phyloP scores from a whole-genome alignment of 2,888 invertebrate species.

The Netelia fuscicornis region DNA sequence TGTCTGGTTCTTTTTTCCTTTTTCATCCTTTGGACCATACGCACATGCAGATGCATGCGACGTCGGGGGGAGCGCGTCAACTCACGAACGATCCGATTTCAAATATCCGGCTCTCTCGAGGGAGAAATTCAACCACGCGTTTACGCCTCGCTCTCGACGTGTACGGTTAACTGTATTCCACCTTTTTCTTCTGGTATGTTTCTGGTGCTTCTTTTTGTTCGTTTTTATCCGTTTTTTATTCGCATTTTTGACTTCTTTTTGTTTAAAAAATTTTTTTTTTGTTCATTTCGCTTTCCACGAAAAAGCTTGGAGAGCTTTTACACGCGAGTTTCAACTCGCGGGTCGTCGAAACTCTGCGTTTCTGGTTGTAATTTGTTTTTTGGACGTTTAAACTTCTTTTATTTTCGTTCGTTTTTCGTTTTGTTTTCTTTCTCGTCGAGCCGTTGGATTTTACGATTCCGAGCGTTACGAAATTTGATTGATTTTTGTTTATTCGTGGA shows the following conservation, averaged over 20 bases:
- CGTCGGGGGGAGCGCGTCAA: conserved; percentile 13
- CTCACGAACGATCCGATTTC: conserved; percentile 48
- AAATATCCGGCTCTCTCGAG: conserved; percentile 31
- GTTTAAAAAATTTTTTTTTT: background rate
- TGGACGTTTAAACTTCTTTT: too few relatives aligned
- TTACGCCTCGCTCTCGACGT: background rate
- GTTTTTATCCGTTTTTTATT: background rate
- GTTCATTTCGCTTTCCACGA: background rate
- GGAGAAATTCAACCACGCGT: conserved; percentile 14
- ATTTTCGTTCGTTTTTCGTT: too few relatives aligned
- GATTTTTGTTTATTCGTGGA: too few relatives aligned
- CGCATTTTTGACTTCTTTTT: background rate
- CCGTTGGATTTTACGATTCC: too few relatives aligned
- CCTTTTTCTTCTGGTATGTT: background rate
- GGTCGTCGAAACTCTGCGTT: too few relatives aligned
- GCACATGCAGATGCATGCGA: background rate
- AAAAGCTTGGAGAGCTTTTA: too few relatives aligned
- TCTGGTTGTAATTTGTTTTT: too few relatives aligned
- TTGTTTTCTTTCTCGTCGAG: too few relatives aligned
- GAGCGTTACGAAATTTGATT: too few relatives aligned
- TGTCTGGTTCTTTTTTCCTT: background rate
- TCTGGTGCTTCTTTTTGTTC: background rate
- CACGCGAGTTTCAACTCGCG: too few relatives aligned
- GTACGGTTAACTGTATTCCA: background rate
- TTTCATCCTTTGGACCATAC: background rate